Evolutionary conservation across 2,113 vertebrate genomes (phyloP), one percentile per base, ranked within the genome.

Genomic region (Megalops atlanticus): DNA sequence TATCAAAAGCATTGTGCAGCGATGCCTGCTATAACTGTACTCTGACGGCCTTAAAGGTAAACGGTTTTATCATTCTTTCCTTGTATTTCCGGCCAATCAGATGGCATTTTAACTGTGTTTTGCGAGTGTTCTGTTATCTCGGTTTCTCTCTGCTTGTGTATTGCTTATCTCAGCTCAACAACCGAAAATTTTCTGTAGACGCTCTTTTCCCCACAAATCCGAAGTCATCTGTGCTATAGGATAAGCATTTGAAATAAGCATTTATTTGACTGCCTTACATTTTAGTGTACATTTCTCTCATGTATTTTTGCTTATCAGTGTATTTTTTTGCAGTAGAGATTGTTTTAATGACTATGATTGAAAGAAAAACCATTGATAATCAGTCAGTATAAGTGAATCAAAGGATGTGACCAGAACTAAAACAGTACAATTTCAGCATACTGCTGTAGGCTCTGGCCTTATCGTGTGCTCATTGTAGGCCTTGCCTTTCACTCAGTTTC

Each of bases 21-120:
- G 84, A 87, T 94, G 90, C 85, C 90, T 91, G 88, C 88, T 83
- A 83, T 90, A 86, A 87, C 86, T 90, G 87, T 87, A 88, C 84
- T 88, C 88, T 87, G 89, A 90, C 86, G 90, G 92, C 91, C 92
- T 92, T 92, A 93, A 90, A 85, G 83, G 87, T 83, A 86, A 52
- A 80, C 18, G n/a, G n/a, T 82, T 77, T 76, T 87, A 87, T 79
- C 83, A 33, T 83, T 74, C 43, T 27, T 71, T 39, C 73, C 71
- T 85, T 84, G 77, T 88, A 81, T 90, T 87, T 85, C 83, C 89
- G 85, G 85, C 85, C 85, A 87, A 84, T 87, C 88, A 31, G n/a
- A 43, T 54, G 35, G 27, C 35, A 73, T 73, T 80, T 45, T n/a
- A 36, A 69, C 69, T 33, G 41, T 45, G 24, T 78, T 82, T 89